Conservation (phyloP, 2,888 invertebrate genomes). For the Chloroclystis v-ata region DNA sequence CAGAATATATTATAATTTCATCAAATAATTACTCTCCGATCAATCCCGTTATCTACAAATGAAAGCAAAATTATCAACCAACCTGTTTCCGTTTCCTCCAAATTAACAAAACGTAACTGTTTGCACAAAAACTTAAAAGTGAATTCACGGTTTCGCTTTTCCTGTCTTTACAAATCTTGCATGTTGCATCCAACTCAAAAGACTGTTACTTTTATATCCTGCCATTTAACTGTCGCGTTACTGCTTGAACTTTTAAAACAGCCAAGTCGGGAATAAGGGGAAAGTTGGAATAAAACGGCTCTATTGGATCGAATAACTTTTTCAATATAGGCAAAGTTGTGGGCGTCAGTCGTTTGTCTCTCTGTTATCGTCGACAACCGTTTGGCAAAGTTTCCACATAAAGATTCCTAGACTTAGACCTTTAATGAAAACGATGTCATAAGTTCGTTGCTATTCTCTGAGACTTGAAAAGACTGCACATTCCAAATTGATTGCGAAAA, state of each 20-base stretch:
- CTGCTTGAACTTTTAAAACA: background rate
- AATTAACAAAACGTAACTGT: conserved; percentile 47
- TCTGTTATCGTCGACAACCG: background rate
- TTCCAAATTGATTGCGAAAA: too few relatives aligned
- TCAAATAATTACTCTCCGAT: too few relatives aligned
- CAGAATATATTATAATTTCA: too few relatives aligned
- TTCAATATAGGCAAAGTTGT: conserved; percentile 4
- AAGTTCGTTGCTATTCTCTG: too few relatives aligned
- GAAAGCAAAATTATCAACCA: conserved; percentile 37
- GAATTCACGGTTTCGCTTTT: conserved; percentile 37
- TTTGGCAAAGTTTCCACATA: background rate
- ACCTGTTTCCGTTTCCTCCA: conserved; percentile 54
- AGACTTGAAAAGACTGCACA: too few relatives aligned
- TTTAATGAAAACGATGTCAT: too few relatives aligned
- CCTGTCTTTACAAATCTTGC: conserved; percentile 32
- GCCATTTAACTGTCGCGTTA: background rate
- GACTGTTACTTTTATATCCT: conserved; percentile 20
- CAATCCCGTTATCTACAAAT: conserved; percentile 35
- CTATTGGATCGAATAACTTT: conserved; percentile 5
- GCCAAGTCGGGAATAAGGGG: conserved; percentile 1
- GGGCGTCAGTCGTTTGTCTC: conserved; percentile 1
- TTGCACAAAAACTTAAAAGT: conserved; percentile 33
- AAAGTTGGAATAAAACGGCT: background rate
- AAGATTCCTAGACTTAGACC: background rate
- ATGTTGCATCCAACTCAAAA: conserved; percentile 14